Conservation (phyloP, 2,113 vertebrate species). For the Poeciliopsis prolifica region DNA sequence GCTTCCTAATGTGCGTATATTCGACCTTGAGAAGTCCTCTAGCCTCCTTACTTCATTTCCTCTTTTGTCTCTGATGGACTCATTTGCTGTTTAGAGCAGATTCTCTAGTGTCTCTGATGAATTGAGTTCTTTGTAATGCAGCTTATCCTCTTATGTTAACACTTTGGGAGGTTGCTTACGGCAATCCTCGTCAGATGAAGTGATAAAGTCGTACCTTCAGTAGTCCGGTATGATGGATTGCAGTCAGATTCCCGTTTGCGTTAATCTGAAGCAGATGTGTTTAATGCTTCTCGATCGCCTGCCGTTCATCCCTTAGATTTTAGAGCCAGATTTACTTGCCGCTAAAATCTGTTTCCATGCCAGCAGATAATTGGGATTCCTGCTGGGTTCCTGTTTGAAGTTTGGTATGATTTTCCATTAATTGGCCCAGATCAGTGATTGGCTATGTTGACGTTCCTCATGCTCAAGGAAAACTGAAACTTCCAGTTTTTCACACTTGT, state of each 20-base stretch:
- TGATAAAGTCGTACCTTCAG: not conserved
- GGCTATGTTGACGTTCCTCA: too few species aligned
- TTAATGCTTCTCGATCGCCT: too few species aligned
- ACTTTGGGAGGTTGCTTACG: not conserved
- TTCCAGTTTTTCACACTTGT: not conserved
- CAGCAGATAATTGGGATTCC: too few species aligned
- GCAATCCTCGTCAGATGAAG: not conserved
- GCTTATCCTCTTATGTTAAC: not conserved
- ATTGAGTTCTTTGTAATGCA: too few species aligned
- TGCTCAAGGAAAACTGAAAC: not conserved
- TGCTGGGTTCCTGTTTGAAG: too few species aligned
- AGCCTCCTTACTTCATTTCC: too few species aligned
- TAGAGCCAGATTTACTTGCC: not conserved
- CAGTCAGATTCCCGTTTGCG: not conserved
- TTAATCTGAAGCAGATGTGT: not conserved
- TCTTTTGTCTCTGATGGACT: too few species aligned
- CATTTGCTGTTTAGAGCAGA: too few species aligned
- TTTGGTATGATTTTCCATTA: not conserved
- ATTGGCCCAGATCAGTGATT: not conserved
- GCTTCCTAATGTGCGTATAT: too few species aligned
- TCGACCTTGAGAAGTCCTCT: too few species aligned
- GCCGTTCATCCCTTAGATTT: too few species aligned
- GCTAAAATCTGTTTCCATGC: not conserved
- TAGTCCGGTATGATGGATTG: not conserved
- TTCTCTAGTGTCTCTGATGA: too few species aligned